These are phyloP conservation scores for Amphipoea oculea DNA, from an alignment of 2,888 invertebrate genomes.

Conservation along the genomic window DNA sequence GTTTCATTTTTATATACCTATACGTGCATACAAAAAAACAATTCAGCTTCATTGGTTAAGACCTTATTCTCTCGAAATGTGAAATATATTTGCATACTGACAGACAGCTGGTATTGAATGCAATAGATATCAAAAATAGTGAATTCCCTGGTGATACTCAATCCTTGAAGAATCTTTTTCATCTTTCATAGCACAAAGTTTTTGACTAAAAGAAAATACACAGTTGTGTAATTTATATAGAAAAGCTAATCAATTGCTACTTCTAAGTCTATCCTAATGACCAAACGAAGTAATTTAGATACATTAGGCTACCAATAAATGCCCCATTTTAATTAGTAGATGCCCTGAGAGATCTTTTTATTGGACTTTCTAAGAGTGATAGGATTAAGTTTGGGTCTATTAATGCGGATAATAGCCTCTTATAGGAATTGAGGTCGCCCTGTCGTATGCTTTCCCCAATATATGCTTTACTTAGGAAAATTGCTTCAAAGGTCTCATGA, in stretches of 20 bases:
- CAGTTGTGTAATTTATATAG: not conserved
- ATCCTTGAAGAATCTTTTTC: not conserved
- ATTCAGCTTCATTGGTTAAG: not conserved
- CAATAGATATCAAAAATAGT: not conserved
- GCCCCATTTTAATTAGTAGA: conserved; percentile 39
- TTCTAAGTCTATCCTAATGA: conserved; percentile 5
- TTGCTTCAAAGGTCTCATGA: not conserved
- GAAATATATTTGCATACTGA: not conserved
- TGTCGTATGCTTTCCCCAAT: not conserved
- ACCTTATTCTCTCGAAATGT: not conserved
- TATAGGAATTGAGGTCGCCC: conserved; percentile 7
- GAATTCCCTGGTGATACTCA: no score
- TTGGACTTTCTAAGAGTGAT: conserved; percentile 29
- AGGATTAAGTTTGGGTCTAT: conserved; percentile 38
- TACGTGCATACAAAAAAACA: not conserved
- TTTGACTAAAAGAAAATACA: no score
- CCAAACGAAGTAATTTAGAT: conserved; percentile 22
- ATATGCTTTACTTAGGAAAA: not conserved
- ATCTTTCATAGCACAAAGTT: not conserved
- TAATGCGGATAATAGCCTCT: conserved; percentile 39
- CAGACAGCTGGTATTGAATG: not conserved
- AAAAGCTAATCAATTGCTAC: conserved; percentile 1
- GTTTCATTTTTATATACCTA: not conserved
- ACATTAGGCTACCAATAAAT: conserved; percentile 29
- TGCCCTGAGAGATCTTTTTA: conserved; percentile 35